Conservation (phyloP, 2,113 vertebrate species). For the Chaetura pelagica region DNA sequence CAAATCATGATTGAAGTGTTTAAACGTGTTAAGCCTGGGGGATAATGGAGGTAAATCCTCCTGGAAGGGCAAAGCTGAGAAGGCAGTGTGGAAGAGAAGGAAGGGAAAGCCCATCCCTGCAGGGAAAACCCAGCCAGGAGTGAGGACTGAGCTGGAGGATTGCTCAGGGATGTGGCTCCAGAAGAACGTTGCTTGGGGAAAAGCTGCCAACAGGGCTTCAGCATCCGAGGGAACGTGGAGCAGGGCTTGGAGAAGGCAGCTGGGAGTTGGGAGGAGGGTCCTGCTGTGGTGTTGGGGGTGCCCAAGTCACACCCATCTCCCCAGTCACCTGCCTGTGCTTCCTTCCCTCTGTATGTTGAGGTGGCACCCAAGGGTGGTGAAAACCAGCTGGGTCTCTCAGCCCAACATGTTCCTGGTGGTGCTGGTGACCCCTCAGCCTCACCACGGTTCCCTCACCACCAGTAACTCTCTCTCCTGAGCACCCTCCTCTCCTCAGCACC, state of each 20-base stretch:
- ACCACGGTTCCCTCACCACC: not conserved
- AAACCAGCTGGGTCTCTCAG: not conserved
- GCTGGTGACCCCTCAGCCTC: not conserved
- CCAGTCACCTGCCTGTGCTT: not conserved
- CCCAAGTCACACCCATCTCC: not conserved
- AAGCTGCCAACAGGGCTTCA: not conserved
- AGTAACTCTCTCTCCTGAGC: not conserved
- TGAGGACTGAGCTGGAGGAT: not conserved
- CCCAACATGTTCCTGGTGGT: rapidly evolving
- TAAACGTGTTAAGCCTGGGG: not conserved
- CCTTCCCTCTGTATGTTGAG: not conserved
- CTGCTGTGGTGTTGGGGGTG: not conserved
- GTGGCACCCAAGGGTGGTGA: not conserved
- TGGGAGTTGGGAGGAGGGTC: not conserved
- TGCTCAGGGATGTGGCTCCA: not conserved
- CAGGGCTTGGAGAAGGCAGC: not conserved
- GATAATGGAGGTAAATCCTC: not conserved
- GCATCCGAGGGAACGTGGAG: not conserved
- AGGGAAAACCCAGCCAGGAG: not conserved
- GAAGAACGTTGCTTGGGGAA: not conserved
- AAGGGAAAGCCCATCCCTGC: not conserved
- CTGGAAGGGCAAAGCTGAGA: not conserved
- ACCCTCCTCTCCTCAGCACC: not conserved
- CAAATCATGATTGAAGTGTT: not conserved
- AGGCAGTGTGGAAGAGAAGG: not conserved